These are phyloP conservation scores for Oncorhynchus clarkii DNA, from an alignment of 2,113 vertebrate genomes.

Conservation along the genomic window DNA sequence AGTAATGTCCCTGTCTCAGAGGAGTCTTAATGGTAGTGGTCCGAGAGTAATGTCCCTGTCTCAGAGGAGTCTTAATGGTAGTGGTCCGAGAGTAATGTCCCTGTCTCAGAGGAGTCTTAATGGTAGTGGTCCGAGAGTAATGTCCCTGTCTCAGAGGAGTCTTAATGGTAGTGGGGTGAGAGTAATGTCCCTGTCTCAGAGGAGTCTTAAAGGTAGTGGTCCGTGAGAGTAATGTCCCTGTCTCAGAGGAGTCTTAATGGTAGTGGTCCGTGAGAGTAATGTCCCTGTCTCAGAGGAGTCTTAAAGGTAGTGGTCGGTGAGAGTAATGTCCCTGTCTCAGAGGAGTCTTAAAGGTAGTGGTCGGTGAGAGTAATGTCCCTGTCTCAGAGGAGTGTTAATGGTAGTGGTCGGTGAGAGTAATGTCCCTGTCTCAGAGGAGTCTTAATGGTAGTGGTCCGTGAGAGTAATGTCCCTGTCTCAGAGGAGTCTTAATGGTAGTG, in stretches of 20 bases:
- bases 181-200: slow-evolving; percentile 27
- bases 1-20: slow-evolving; percentile 41
- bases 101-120: no score
- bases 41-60: slow-evolving; percentile 12
- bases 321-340: slow-evolving; percentile 27
- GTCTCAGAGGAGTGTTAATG: slow-evolving; percentile 43
- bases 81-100: slow-evolving; percentile 49
- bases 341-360: slow-evolving; percentile 52
- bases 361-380: slow-evolving; percentile 43
- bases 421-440: slow-evolving; percentile 30
- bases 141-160: slow-evolving; percentile 30
- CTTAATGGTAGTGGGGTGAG: slow-evolving; percentile 52
- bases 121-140: no score
- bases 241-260: slow-evolving; percentile 46
- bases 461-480: slow-evolving; percentile 32
- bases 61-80: slow-evolving; percentile 46
- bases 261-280: slow-evolving; percentile 46
- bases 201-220: slow-evolving; percentile 52
- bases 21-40: no score
- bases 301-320: slow-evolving; percentile 53
- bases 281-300: slow-evolving; percentile 29
- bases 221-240: slow-evolving; percentile 40
- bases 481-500: slow-evolving; percentile 50
- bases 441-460: slow-evolving; percentile 52
- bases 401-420: slow-evolving; percentile 47